A percentile compares a stretch with the other conserved stretches of the same genome.
Conservation (phyloP, 2,888 invertebrate species). For the Unio pictorum region DNA sequence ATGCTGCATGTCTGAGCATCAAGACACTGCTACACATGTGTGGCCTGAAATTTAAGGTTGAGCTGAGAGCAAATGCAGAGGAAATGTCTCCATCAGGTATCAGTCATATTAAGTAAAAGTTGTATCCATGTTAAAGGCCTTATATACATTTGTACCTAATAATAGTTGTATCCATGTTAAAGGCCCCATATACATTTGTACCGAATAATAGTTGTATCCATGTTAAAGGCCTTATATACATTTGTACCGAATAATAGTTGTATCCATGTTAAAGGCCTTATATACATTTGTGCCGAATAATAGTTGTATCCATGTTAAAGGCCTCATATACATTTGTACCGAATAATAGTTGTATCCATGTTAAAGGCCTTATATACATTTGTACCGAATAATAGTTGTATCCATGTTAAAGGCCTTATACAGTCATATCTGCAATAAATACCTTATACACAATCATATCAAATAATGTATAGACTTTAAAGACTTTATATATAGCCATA, state of each 20-base stretch:
- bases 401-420: background rate
- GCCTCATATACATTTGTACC: too few species aligned
- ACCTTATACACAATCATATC: too few species aligned
- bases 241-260: background rate
- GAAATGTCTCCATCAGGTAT: slow-evolving; percentile 92
- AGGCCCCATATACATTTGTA: too few species aligned
- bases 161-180: too few species aligned
- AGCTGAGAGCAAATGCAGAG: slow-evolving; percentile 91
- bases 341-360: too few species aligned
- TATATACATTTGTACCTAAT: background rate
- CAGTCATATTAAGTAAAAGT: slow-evolving; percentile 9
- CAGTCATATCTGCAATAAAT: background rate
- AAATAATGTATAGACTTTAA: too few species aligned
- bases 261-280: background rate
- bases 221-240: background rate
- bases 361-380: too few species aligned
- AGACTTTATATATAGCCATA: too few species aligned
- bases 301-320: too few species aligned
- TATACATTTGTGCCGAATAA: background rate
- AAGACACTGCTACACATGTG: slow-evolving; percentile 96
- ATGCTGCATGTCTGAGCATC: slow-evolving; percentile 93
- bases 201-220: background rate
- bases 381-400: too few species aligned
- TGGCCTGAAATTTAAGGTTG: slow-evolving; percentile 85
- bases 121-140: background rate